Conservation (phyloP, 2,888 invertebrate species). For the Sphaerophoria taeniata region DNA sequence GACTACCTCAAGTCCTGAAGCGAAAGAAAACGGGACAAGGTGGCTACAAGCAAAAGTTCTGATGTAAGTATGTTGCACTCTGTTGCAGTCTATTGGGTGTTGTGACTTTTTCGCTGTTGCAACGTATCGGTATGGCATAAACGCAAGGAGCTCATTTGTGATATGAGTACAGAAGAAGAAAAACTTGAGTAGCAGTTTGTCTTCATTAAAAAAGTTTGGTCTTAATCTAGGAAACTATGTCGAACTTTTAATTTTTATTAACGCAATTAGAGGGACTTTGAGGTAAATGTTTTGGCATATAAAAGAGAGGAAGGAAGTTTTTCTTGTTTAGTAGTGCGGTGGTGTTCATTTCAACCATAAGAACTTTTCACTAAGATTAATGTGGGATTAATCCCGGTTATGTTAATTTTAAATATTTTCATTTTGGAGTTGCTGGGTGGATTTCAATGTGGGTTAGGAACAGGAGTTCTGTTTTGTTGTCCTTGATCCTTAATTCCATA, state of each 20-base stretch:
- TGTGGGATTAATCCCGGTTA: too few species aligned
- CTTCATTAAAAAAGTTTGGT: slow-evolving; percentile 31
- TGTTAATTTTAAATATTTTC: too few species aligned
- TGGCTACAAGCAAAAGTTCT: neutral
- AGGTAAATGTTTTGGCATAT: neutral
- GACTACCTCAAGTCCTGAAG: too few species aligned
- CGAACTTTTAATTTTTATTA: slow-evolving; percentile 30
- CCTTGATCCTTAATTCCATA: too few species aligned
- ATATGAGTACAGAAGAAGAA: neutral
- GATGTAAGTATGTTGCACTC: neutral
- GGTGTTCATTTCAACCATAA: neutral
- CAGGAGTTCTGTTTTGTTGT: too few species aligned
- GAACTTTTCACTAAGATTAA: neutral
- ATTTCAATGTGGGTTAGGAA: too few species aligned
- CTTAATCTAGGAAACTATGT: slow-evolving; percentile 18
- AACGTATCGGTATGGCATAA: too few species aligned
- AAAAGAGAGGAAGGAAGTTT: neutral
- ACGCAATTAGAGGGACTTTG: slow-evolving; percentile 3
- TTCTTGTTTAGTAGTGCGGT: too few species aligned
- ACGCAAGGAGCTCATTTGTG: neutral
- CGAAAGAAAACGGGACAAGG: neutral
- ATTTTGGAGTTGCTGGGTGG: too few species aligned
- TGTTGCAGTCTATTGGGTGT: neutral
- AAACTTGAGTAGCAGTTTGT: slow-evolving; percentile 3
- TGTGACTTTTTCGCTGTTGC: neutral